Evolutionary conservation across 1,140 invertebrate genomes (phyloP).

Genomic region (Hydropsyche tenuis): DNA sequence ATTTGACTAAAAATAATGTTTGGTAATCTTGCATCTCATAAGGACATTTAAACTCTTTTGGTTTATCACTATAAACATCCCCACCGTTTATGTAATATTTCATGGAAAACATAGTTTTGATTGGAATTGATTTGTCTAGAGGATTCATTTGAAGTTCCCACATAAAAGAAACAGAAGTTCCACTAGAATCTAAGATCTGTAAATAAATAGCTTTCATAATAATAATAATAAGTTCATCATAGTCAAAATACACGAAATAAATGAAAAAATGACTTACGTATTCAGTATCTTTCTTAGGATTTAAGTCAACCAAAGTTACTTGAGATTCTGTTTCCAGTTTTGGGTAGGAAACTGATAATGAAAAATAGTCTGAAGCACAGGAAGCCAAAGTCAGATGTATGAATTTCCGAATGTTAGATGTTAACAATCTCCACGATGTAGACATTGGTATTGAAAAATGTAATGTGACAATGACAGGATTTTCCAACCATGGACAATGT

Average conservation of each 20-base stretch:
- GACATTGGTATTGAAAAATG: constrained; percentile 84
- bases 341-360: constrained; percentile 66
- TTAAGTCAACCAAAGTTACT: constrained; percentile 69
- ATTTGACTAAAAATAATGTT: constrained; percentile 84
- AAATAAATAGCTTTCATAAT: constrained; percentile 28
- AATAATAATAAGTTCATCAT: neutral
- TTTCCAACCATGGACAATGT: constrained; percentile 76
- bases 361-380: constrained; percentile 65
- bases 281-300: constrained; percentile 60
- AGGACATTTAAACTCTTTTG: constrained; percentile 62
- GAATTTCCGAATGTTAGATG: constrained; percentile 81
- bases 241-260: neutral
- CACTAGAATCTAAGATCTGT: constrained; percentile 63
- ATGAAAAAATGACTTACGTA: constrained; percentile 35
- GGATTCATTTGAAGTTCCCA: constrained; percentile 78
- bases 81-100: constrained; percentile 66
- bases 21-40: constrained; percentile 68
- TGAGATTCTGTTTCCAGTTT: constrained; percentile 64
- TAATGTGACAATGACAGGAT: constrained; percentile 72
- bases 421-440: constrained; percentile 79
- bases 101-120: constrained; percentile 74
- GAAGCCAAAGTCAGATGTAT: constrained; percentile 79
- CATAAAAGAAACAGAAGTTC: constrained; percentile 79
- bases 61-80: constrained; percentile 58
- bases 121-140: constrained; percentile 63